Conservation (phyloP, 92 coral and sea anemone species). For the Porites rus region DNA sequence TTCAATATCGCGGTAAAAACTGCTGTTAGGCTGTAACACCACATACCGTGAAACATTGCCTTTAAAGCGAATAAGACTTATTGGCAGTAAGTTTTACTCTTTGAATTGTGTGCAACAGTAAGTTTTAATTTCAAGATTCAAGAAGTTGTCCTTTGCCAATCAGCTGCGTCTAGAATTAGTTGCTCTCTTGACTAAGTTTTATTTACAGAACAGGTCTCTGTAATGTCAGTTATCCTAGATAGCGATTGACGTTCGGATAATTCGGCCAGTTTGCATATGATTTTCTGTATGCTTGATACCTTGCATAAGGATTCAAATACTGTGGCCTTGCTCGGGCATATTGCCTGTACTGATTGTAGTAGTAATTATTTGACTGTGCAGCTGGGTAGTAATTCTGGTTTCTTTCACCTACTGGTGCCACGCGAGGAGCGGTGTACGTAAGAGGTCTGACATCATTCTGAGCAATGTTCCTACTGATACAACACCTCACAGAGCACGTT, state of each 20-base stretch:
- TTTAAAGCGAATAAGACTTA: too few relatives aligned
- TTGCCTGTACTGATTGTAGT: conserved; percentile 24
- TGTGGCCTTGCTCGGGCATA: conserved; percentile 27
- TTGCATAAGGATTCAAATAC: conserved; percentile 15
- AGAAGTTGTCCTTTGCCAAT: too few relatives aligned
- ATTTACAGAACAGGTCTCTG: too few relatives aligned
- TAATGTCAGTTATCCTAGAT: conserved; percentile 8
- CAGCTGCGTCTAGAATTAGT: too few relatives aligned
- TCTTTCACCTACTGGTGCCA: conserved; percentile 18
- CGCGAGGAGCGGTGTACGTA: conserved; percentile 20
- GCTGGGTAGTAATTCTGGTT: conserved; percentile 39
- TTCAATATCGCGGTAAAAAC: too few relatives aligned
- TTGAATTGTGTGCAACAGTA: too few relatives aligned
- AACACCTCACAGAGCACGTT: conserved; percentile 54
- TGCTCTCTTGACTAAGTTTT: too few relatives aligned
- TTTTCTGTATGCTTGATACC: conserved; percentile 20
- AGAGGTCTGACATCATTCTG: conserved; percentile 25
- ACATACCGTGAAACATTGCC: too few relatives aligned
- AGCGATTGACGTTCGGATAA: conserved; percentile 6
- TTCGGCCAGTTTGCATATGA: conserved; percentile 17
- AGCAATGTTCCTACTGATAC: conserved; percentile 17
- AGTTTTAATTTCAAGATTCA: too few relatives aligned
- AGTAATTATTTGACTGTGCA: conserved; percentile 27
- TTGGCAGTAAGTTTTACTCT: too few relatives aligned
- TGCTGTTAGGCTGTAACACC: too few relatives aligned